Base-by-base conservation (phyloP, 2,113 vertebrate species). In the Oreochromis aureus region DNA sequence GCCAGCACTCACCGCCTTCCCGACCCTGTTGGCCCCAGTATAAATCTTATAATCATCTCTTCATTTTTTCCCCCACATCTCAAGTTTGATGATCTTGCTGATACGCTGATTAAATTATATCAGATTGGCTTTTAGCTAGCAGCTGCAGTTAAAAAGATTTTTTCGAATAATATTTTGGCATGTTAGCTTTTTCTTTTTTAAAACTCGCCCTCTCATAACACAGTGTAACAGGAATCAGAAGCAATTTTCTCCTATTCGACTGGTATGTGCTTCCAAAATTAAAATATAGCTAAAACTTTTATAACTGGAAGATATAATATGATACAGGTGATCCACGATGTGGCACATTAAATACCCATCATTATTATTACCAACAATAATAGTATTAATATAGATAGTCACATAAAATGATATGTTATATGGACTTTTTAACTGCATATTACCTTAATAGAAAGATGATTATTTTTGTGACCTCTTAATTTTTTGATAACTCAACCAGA, bases 401-500 rank as follows among this genome's bases (percentile, higher is more conserved):
- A 66, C 54, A 34, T 18, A 61, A 56, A 89, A 87, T 80, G 2
- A 85, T 59, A 41, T 55, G 44, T 41, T 54, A 53, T 18, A 61
- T 63, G 54, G 85, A 13, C 66, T 41, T 86, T 84, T 81, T 46
- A 46, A 24, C 48, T 76, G 15, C 58, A n/a, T 5, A 48, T 32
- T 15, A 56, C 19, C 30, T 44, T 41, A 71, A 61, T 55, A 81
- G 54, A 86, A 55, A 63, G 69, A 87, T 71, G 36, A 86, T 87
- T 69, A 13, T 46, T 73, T 54, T 59, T 86, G 79, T 91, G 51
- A 91, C 80, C 89, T 85, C 85, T 18, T 78, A 22, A 41, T 81
- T 80, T 93, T 89, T 88, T 81, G 85, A 90, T 92, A 83, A 32
- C 58, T 78, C 84, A 22, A 27, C 63, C 83, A 78, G 81, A 90